Evolutionary conservation across 1,140 invertebrate species (phyloP).

Genomic region (Potamilus streckersoni): DNA sequence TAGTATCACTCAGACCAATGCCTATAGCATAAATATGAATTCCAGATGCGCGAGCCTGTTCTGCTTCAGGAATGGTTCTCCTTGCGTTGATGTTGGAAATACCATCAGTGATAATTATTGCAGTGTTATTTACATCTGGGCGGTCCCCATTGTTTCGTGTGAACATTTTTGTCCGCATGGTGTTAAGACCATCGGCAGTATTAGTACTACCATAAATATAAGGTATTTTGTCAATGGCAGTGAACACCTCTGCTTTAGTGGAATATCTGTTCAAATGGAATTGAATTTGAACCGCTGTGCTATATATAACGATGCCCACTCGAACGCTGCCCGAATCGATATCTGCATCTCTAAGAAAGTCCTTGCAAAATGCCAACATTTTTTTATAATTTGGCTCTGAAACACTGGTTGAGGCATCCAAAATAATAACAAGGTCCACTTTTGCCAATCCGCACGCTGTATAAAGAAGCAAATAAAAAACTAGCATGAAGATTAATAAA

Average conservation of each 20-base stretch:
- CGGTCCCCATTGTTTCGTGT: slow-evolving; percentile 51
- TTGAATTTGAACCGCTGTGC: slow-evolving; percentile 42
- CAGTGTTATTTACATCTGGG: slow-evolving; percentile 45
- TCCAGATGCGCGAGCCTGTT: slow-evolving; percentile 22
- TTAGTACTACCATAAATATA: slow-evolving; percentile 57
- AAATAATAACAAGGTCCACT: slow-evolving; percentile 47
- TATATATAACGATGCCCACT: slow-evolving; percentile 54
- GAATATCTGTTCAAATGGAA: slow-evolving; percentile 47
- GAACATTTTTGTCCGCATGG: slow-evolving; percentile 52
- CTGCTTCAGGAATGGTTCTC: slow-evolving; percentile 53
- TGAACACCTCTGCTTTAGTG: slow-evolving; percentile 34
- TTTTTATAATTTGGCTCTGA: slow-evolving; percentile 44
- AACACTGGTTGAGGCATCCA: slow-evolving; percentile 55
- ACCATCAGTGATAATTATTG: slow-evolving; percentile 53
- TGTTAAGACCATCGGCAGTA: slow-evolving; percentile 48
- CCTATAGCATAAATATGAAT: slow-evolving; percentile 56
- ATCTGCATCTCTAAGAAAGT: slow-evolving; percentile 44
- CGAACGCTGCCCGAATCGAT: slow-evolving; percentile 50
- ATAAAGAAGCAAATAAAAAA: background rate
- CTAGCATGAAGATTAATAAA: background rate
- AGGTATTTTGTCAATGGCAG: slow-evolving; percentile 47
- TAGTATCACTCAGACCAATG: slow-evolving; percentile 47
- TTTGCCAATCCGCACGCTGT: slow-evolving; percentile 29
- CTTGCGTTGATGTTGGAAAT: slow-evolving; percentile 57
- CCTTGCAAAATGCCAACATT: slow-evolving; percentile 49